Conservation (phyloP, 2,888 invertebrate species). For the Lucinisca nassula region DNA sequence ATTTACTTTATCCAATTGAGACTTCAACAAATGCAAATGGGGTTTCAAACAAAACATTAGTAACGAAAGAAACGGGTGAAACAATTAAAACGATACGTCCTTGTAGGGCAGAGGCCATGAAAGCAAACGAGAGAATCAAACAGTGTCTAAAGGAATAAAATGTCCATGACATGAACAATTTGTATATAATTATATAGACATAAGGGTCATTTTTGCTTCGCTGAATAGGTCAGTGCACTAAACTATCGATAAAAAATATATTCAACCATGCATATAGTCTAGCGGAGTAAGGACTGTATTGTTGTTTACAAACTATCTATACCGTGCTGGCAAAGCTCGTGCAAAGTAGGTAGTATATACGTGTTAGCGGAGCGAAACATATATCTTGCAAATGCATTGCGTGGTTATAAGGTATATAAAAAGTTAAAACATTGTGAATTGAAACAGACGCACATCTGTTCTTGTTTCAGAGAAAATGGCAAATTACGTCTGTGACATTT, state of each 20-base stretch:
- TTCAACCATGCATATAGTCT: not conserved
- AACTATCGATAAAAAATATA: too few relatives aligned
- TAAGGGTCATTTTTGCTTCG: not conserved
- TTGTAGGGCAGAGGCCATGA: not conserved
- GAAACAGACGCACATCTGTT: not conserved
- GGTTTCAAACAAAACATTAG: not conserved
- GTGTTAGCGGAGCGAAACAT: not conserved
- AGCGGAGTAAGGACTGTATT: not conserved
- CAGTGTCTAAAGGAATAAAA: not conserved
- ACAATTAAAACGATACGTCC: not conserved
- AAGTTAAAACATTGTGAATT: not conserved
- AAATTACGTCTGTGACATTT: not conserved
- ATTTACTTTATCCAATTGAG: conserved; percentile 12
- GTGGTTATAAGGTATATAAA: too few relatives aligned
- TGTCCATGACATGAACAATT: not conserved
- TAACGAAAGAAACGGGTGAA: not conserved
- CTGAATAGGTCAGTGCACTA: not conserved
- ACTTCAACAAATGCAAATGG: not conserved
- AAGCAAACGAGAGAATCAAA: not conserved
- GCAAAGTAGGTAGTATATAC: not conserved
- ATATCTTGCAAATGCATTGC: too few relatives aligned
- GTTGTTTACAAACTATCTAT: not conserved
- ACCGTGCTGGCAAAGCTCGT: too few relatives aligned
- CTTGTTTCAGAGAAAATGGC: not conserved
- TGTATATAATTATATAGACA: not conserved